Conservation (phyloP, 2,113 vertebrate species). For the Alces alces region DNA sequence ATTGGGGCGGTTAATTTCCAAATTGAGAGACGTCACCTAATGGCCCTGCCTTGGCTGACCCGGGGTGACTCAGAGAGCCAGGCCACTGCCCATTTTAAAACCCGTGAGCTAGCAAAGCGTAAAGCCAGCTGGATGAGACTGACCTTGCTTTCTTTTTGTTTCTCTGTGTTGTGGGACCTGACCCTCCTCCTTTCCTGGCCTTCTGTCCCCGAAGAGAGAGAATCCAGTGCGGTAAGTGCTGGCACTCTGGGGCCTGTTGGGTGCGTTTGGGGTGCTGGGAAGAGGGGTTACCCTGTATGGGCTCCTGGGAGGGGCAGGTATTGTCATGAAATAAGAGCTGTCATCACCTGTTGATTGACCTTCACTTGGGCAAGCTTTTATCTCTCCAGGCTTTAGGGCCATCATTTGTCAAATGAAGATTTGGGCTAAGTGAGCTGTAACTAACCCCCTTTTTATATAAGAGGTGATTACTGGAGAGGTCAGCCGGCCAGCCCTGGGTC, state of each 20-base stretch:
- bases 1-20: not conserved
- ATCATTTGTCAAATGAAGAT: not conserved
- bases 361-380: not conserved
- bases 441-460: not conserved
- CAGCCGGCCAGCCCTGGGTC: not conserved
- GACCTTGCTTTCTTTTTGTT: constrained; percentile 53
- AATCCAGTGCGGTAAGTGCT: constrained; percentile 93
- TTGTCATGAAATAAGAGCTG: not conserved
- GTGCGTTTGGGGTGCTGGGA: not conserved
- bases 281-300: not conserved
- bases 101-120: not conserved
- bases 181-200: not conserved
- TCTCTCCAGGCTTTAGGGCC: not conserved
- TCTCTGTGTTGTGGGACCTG: not conserved
- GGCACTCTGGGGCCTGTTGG: not conserved
- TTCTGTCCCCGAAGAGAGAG: constrained; percentile 84
- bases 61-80: not conserved
- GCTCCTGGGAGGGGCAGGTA: not conserved
- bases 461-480: not conserved
- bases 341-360: not conserved
- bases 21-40: not conserved
- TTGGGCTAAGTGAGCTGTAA: not conserved
- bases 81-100: not conserved
- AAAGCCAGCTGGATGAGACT: not conserved
- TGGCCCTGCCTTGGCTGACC: not conserved